Conservation (phyloP, 2,888 invertebrate species). For the Eupithecia inturbata region DNA sequence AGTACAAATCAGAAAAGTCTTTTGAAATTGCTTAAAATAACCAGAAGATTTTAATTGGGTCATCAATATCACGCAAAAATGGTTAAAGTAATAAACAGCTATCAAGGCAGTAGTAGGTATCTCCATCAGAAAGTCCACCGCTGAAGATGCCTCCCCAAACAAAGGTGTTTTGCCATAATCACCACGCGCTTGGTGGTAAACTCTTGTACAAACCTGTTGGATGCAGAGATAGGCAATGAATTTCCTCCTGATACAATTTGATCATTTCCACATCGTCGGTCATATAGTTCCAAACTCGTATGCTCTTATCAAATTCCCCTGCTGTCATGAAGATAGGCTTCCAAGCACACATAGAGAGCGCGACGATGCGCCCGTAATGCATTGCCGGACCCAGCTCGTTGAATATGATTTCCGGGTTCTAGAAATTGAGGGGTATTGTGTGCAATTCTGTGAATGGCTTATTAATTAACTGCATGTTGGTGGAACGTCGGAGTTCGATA, state of each 20-base stretch:
- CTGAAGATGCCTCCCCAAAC: no score
- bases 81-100: no score
- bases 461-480: neutral
- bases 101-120: no score
- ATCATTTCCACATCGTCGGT: slow-evolving; percentile 90
- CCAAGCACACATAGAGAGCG: slow-evolving; percentile 93
- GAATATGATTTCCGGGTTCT: slow-evolving; percentile 86
- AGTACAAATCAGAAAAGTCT: neutral
- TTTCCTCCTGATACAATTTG: slow-evolving; percentile 93
- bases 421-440: slow-evolving; percentile 38
- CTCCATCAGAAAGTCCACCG: no score
- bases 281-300: slow-evolving; percentile 97
- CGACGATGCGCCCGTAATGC: slow-evolving; percentile 92
- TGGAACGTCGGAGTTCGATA: neutral
- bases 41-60: neutral
- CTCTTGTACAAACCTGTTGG: slow-evolving; percentile 75
- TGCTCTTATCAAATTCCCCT: slow-evolving; percentile 91
- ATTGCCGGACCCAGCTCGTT: slow-evolving; percentile 88
- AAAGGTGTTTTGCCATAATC: no score
- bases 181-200: neutral
- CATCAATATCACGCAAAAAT: neutral
- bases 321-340: slow-evolving; percentile 95
- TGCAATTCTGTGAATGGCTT: neutral
- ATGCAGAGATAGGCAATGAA: slow-evolving; percentile 90
- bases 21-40: neutral